Evolutionary conservation across 2,113 vertebrate species (phyloP).

Genomic region (Perccottus glenii): DNA sequence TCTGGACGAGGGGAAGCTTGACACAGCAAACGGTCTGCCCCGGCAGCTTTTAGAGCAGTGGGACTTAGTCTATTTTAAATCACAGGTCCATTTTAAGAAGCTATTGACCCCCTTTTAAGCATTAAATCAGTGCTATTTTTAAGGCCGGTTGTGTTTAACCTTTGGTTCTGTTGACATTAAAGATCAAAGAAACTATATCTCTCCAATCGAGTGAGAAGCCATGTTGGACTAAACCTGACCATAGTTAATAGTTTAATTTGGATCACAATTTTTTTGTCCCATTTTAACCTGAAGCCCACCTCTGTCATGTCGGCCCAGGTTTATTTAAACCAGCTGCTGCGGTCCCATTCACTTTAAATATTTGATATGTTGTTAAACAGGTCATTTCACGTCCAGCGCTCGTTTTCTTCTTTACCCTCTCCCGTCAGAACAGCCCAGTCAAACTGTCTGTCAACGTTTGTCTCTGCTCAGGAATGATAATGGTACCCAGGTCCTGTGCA

Average conservation of each 20-base stretch:
- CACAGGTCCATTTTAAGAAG: too few species aligned
- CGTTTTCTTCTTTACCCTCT: too few species aligned
- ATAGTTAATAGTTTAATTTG: constrained; percentile 1
- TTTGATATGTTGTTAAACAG: constrained; percentile 49
- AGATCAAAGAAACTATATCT: neutral
- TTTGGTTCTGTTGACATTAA: neutral
- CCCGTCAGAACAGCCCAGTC: constrained; percentile 5
- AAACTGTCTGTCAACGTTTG: constrained; percentile 4
- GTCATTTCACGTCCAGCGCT: constrained; percentile 32
- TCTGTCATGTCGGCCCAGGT: constrained; percentile 14
- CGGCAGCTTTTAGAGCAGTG: constrained; percentile 21
- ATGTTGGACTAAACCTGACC: neutral
- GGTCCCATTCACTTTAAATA: constrained; percentile 52
- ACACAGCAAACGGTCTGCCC: constrained; percentile 46
- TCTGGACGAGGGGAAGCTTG: constrained; percentile 31
- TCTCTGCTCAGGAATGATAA: constrained; percentile 13
- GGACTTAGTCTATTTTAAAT: neutral
- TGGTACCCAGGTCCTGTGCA: constrained; percentile 1
- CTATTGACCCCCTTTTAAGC: neutral
- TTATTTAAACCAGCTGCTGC: constrained; percentile 47
- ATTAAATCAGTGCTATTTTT: neutral
- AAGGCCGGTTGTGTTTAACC: neutral
- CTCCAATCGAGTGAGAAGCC: neutral
- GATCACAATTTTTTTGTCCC: neutral
- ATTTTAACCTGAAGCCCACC: constrained; percentile 2